Evolutionary conservation across 2,888 invertebrate species (phyloP).

Genomic region (Zhuqinia jingwanae): DNA sequence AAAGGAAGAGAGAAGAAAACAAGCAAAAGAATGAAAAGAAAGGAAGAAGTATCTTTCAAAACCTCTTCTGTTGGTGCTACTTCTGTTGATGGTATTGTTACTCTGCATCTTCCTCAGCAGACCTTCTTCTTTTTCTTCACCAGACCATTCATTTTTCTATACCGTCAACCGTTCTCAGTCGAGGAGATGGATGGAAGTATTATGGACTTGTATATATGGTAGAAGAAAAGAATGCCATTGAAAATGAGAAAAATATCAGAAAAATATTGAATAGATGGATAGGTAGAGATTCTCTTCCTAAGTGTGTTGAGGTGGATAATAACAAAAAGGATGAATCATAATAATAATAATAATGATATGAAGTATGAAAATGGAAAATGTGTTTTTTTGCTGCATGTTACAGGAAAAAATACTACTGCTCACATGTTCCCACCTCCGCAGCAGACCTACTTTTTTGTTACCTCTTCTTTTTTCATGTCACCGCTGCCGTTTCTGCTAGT

Average conservation of each 20-base stretch:
- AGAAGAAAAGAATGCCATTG: not conserved
- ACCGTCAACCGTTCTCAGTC: too few relatives aligned
- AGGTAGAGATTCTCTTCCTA: not conserved
- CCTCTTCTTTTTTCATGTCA: too few relatives aligned
- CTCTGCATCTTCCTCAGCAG: not conserved
- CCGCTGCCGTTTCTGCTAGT: not conserved
- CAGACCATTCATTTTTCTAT: too few relatives aligned
- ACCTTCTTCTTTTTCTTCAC: not conserved
- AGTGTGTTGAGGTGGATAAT: conserved; percentile 9
- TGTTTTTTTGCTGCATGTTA: not conserved
- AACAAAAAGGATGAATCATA: not conserved
- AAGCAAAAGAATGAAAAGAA: too few relatives aligned
- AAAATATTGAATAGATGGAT: not conserved
- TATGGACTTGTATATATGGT: too few relatives aligned
- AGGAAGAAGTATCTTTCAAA: not conserved
- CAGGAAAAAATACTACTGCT: too few relatives aligned
- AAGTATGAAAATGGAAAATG: not conserved
- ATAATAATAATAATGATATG: not conserved
- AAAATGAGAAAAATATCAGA: not conserved
- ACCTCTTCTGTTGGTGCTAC: not conserved
- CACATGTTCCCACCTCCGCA: too few relatives aligned
- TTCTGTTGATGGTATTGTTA: not conserved
- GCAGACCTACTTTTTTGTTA: conserved; percentile 10
- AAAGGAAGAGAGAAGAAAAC: too few relatives aligned
- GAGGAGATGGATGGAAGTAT: conserved; percentile 7